phyloP scores from a whole-genome alignment of 1,140 invertebrate species.

The Lucilia cuprina region DNA sequence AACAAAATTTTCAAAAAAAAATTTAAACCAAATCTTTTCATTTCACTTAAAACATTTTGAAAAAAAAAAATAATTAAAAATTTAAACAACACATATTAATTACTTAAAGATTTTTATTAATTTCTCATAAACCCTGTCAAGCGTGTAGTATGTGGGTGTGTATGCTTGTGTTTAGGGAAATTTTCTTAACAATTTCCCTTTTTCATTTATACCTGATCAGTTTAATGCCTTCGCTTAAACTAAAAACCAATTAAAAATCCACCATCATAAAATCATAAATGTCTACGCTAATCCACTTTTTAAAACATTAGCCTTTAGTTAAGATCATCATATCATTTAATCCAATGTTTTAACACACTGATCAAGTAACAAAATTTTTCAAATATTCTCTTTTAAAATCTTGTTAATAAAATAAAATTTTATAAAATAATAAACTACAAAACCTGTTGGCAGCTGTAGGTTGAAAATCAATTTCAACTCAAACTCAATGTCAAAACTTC shows the following conservation, averaged over 20 bases:
- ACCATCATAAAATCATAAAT: neutral
- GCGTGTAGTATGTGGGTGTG: no score
- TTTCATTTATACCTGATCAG: neutral
- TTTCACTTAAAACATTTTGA: neutral
- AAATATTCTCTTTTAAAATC: no score
- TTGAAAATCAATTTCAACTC: neutral
- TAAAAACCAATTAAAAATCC: neutral
- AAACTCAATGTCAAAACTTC: neutral
- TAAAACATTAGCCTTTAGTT: neutral
- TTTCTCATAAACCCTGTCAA: no score
- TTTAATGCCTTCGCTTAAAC: neutral
- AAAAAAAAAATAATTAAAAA: no score
- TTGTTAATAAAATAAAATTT: no score
- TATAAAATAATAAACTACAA: neutral
- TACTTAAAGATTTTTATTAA: no score
- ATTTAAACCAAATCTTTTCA: neutral
- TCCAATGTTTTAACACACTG: no score
- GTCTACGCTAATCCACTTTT: no score
- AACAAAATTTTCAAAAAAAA: conserved; percentile 25
- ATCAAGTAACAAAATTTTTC: no score
- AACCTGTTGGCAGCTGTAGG: neutral
- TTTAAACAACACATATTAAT: no score
- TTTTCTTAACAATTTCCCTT: no score
- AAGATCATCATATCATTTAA: neutral
- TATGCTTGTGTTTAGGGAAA: no score